Evolutionary conservation across 2,797 vertebrate species (phyloP).

Genomic region (Trichosurus vulpecula): DNA sequence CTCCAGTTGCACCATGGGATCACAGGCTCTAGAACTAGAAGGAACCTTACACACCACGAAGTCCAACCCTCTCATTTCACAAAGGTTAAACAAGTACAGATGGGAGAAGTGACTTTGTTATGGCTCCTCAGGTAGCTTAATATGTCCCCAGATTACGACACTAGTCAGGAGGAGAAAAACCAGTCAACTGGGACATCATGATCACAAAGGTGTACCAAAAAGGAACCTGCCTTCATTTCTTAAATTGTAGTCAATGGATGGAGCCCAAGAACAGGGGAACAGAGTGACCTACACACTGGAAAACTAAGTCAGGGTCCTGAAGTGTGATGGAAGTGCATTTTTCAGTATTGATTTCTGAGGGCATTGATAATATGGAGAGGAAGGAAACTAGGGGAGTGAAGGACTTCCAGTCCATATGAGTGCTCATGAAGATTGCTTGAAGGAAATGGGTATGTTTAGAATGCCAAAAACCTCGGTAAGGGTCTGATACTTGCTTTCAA

Average conservation of each 20-base stretch:
- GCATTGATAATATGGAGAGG: neutral
- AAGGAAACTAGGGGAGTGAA: neutral
- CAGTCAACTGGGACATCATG: fast-evolving
- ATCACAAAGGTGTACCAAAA: too few relatives aligned
- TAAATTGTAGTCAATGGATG: neutral
- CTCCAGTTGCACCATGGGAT: neutral
- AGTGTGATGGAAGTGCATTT: neutral
- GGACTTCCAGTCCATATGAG: neutral
- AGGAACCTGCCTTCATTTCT: neutral
- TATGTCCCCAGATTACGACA: neutral
- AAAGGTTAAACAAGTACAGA: neutral
- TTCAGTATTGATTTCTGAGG: neutral
- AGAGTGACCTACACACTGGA: neutral
- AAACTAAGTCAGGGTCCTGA: neutral
- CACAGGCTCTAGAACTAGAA: neutral
- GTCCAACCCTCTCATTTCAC: neutral
- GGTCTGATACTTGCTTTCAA: neutral
- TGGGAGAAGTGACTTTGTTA: neutral
- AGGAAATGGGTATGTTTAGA: neutral
- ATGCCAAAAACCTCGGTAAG: neutral
- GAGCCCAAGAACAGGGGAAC: neutral
- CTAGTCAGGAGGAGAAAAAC: neutral
- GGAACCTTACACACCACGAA: neutral
- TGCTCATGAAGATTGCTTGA: neutral
- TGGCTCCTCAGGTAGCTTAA: neutral